A percentile compares a stretch with the other conserved stretches of the same genome.
phyloP scores from a whole-genome alignment of 2,797 vertebrate genomes.

The Hydrophis major region DNA sequence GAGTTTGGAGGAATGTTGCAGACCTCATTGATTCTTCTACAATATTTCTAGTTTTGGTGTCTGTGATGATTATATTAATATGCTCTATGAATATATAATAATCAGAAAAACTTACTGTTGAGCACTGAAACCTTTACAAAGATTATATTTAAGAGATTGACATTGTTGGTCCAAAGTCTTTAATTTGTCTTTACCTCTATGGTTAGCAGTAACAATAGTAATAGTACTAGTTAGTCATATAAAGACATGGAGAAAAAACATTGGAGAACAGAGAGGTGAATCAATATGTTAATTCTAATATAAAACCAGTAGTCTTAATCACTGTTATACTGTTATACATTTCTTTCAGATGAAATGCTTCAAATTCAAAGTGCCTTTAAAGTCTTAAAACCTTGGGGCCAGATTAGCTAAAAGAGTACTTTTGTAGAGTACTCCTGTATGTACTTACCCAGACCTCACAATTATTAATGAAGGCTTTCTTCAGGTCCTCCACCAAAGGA shows the following conservation, averaged over 20 bases:
- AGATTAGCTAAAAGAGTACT: not conserved
- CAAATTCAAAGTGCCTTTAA: not conserved
- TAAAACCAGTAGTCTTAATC: constrained; percentile 47
- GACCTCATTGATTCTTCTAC: too few species aligned
- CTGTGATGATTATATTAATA: too few species aligned
- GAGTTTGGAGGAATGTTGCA: too few species aligned
- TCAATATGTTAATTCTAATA: constrained; percentile 40
- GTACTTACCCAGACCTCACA: not conserved
- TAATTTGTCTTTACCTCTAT: not conserved
- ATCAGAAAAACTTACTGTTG: not conserved
- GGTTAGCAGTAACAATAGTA: not conserved
- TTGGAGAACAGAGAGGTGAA: constrained; percentile 26
- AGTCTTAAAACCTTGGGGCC: not conserved
- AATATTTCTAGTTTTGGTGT: too few species aligned
- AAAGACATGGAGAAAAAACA: constrained; percentile 22
- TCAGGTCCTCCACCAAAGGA: not conserved
- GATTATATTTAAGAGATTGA: not conserved
- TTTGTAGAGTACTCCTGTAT: not conserved
- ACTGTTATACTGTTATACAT: not conserved
- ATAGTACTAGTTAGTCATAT: not conserved
- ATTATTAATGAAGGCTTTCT: not conserved
- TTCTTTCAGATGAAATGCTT: constrained; percentile 4
- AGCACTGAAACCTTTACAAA: not conserved
- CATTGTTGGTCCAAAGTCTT: constrained; percentile 1
- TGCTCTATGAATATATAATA: not conserved